phyloP scores from a whole-genome alignment of 1,140 invertebrate species.

The Aphelenchoides fujianensis region DNA sequence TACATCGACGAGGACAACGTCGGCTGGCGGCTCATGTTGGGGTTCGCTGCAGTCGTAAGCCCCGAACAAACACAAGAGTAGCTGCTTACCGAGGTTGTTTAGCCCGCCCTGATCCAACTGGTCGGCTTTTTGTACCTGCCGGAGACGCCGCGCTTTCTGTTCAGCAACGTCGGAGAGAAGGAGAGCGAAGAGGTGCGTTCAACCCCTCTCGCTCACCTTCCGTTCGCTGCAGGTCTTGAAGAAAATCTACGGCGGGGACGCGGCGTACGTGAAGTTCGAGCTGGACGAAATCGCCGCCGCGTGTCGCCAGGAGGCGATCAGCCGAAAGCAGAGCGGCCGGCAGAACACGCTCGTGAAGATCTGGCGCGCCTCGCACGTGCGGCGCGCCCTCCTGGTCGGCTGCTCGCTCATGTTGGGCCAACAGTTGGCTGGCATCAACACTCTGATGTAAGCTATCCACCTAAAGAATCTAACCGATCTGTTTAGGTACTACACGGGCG shows the following conservation, averaged over 20 bases:
- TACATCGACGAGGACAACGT: slow-evolving; percentile 60
- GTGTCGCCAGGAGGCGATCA: slow-evolving; percentile 23
- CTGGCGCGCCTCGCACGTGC: slow-evolving; percentile 63
- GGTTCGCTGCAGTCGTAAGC: slow-evolving; percentile 65
- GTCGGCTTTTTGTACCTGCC: slow-evolving; percentile 69
- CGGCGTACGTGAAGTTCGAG: slow-evolving; percentile 56
- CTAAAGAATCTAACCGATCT: slow-evolving; percentile 55
- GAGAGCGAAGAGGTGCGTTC: slow-evolving; percentile 62
- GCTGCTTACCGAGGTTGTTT: not conserved
- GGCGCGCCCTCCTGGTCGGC: slow-evolving; percentile 68
- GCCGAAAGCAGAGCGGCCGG: slow-evolving; percentile 31
- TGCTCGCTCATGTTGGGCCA: slow-evolving; percentile 68
- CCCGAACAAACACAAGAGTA: not conserved
- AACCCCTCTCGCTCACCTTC: too few species aligned
- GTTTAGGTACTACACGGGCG: slow-evolving; percentile 35
- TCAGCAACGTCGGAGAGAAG: slow-evolving; percentile 63
- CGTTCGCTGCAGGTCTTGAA: slow-evolving; percentile 64
- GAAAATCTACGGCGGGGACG: slow-evolving; percentile 58
- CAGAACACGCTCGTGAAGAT: slow-evolving; percentile 63
- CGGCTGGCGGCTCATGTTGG: slow-evolving; percentile 69
- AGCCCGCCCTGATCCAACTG: slow-evolving; percentile 68
- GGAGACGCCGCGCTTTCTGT: slow-evolving; percentile 69
- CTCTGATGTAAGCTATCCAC: slow-evolving; percentile 67
- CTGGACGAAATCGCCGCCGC: slow-evolving; percentile 47
- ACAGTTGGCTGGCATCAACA: slow-evolving; percentile 70